Evolutionary conservation across 2,888 invertebrate genomes (phyloP).

Genomic region (Andrena dorsata): DNA sequence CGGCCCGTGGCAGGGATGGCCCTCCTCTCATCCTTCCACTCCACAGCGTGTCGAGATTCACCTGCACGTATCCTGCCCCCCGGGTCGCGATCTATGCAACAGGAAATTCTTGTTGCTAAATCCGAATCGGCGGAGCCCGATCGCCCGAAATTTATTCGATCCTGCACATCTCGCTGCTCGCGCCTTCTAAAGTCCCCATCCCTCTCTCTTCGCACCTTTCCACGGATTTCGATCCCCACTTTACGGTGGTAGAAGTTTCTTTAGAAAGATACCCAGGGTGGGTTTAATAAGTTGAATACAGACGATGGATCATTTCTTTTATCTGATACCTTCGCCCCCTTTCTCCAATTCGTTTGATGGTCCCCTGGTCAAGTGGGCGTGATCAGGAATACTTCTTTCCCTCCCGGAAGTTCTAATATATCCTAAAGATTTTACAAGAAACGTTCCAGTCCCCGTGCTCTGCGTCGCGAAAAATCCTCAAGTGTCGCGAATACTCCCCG

Average conservation of each 20-base stretch:
- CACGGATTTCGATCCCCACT: background rate
- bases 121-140: background rate
- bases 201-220: background rate
- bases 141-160: conserved; percentile 12
- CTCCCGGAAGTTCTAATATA: too few species aligned
- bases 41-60: conserved; percentile 37
- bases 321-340: too few species aligned
- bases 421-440: background rate
- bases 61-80: conserved; percentile 32
- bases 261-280: background rate
- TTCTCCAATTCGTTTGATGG: background rate
- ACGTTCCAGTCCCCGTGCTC: background rate
- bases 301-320: background rate
- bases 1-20: conserved; percentile 41
- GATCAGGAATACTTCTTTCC: too few species aligned
- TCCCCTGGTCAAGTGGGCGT: too few species aligned
- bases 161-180: background rate
- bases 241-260: background rate
- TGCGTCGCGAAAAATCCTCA: background rate
- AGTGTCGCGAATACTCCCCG: background rate
- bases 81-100: conserved; percentile 6
- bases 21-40: conserved; percentile 13
- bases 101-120: conserved; percentile 17
- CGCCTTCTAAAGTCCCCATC: background rate
- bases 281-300: background rate